phyloP scores from a whole-genome alignment of 2,113 vertebrate genomes.

The Petroica traversi region DNA sequence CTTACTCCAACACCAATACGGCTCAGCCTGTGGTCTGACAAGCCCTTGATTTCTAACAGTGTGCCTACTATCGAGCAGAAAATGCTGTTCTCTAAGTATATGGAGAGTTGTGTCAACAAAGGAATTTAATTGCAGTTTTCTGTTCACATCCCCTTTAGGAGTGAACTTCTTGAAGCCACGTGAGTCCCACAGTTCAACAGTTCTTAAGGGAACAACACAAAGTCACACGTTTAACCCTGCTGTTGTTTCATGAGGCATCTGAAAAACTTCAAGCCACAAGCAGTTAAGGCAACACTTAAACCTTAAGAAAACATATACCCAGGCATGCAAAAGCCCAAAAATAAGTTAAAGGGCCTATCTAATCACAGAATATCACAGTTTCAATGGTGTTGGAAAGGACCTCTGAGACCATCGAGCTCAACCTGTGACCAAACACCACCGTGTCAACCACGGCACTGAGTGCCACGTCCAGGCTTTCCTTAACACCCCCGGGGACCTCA shows the following conservation, averaged over 20 bases:
- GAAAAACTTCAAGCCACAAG: neutral
- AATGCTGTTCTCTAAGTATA: neutral
- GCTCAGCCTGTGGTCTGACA: fast-evolving
- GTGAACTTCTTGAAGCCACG: neutral
- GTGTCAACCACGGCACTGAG: neutral
- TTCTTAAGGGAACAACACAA: neutral
- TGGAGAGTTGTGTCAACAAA: neutral
- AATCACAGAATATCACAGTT: neutral
- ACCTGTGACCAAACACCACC: neutral
- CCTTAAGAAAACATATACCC: neutral
- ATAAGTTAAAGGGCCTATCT: neutral
- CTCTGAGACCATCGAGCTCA: neutral
- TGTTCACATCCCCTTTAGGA: neutral
- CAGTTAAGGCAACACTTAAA: neutral
- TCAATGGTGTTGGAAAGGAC: neutral
- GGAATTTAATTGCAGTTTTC: neutral
- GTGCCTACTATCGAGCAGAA: neutral
- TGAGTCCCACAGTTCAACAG: neutral
- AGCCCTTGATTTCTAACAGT: neutral
- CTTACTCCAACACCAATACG: neutral
- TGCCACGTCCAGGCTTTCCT: neutral
- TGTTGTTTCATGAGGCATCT: neutral
- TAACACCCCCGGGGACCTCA: neutral
- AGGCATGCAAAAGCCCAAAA: fast-evolving
- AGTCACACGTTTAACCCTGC: fast-evolving